Evolutionary conservation across 1,140 invertebrate species (phyloP).

Genomic region (Yoshiicerus persimilis): DNA sequence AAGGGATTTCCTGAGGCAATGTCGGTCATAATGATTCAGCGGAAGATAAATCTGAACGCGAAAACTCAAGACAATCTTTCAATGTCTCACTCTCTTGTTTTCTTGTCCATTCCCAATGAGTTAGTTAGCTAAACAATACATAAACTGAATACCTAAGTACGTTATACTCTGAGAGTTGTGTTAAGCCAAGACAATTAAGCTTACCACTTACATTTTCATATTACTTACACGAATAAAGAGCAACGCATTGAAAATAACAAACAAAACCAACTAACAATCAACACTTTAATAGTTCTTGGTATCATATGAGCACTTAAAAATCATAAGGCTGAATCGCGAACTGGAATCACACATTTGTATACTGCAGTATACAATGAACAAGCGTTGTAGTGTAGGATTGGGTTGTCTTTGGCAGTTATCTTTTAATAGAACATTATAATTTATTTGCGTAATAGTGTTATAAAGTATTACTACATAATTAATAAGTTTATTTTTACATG

Average conservation of each 20-base stretch:
- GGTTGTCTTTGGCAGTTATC: not conserved
- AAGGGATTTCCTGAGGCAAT: not conserved
- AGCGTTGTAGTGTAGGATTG: not conserved
- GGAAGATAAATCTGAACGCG: not conserved
- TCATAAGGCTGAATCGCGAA: not conserved
- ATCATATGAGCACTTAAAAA: not conserved
- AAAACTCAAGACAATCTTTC: not conserved
- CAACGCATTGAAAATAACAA: not conserved
- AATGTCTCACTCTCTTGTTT: constrained; percentile 2
- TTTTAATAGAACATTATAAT: not conserved
- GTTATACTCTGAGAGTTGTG: not conserved
- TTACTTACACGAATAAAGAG: not conserved
- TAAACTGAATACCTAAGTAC: not conserved
- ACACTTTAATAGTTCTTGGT: not conserved
- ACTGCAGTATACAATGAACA: not conserved
- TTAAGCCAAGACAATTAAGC: not conserved
- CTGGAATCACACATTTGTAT: not conserved
- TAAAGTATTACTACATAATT: not conserved
- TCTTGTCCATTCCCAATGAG: not conserved
- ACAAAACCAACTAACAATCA: not conserved
- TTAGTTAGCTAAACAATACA: not conserved
- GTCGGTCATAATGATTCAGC: not conserved
- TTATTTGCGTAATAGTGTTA: not conserved
- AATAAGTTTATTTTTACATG: constrained; percentile 20
- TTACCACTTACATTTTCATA: not conserved